phyloP scores from a whole-genome alignment of 2,113 vertebrate species.

The Poeciliopsis turrubarensis region DNA sequence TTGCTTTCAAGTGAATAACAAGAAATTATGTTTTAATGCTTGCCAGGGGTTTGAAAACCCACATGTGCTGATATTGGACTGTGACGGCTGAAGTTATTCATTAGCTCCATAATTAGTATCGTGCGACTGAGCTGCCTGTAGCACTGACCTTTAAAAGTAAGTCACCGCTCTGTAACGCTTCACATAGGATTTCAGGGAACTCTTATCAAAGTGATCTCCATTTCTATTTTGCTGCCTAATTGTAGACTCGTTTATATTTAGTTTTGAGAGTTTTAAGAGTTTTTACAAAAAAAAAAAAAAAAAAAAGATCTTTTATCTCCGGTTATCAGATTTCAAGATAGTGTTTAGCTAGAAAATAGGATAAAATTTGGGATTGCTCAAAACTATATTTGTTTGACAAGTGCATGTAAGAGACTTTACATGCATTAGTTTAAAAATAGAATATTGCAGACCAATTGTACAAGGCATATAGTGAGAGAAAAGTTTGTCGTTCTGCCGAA shows the following conservation, averaged over 20 bases:
- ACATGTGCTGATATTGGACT: conserved; percentile 27
- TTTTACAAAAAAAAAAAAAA: not conserved
- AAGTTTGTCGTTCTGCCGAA: no score
- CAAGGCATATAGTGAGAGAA: no score
- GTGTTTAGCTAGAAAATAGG: no score
- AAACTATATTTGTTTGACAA: no score
- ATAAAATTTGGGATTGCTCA: no score
- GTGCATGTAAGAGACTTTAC: no score
- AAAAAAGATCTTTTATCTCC: not conserved
- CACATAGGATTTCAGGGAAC: no score
- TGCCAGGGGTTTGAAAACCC: conserved; percentile 23
- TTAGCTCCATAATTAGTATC: conserved; percentile 40
- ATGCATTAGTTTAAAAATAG: no score
- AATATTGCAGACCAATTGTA: no score
- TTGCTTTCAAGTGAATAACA: conserved; percentile 25
- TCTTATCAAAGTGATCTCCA: not conserved
- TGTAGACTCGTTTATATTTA: not conserved
- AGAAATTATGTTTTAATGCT: conserved; percentile 27
- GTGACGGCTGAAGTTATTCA: conserved; percentile 33
- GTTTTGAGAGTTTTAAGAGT: not conserved
- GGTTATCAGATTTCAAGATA: not conserved
- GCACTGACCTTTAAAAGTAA: conserved; percentile 34
- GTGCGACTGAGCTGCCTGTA: conserved; percentile 26
- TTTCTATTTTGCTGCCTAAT: not conserved
- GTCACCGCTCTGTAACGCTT: not conserved